Conservation (phyloP, 2,888 invertebrate genomes). For the Xanthostigma xanthostigma region DNA sequence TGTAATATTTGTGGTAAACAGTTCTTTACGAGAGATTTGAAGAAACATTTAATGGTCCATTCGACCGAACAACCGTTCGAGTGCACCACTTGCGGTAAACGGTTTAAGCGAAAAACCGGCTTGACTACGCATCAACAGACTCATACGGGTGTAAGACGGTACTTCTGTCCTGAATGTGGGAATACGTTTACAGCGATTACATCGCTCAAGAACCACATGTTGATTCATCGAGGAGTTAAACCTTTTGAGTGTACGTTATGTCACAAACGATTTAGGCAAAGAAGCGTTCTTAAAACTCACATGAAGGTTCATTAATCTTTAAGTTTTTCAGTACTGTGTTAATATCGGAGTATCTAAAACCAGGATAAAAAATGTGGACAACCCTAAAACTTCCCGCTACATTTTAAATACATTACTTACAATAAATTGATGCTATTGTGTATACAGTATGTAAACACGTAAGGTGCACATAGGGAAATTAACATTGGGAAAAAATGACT, state of each 20-base stretch:
- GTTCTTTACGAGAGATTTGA: conserved; percentile 5
- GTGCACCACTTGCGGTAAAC: conserved; percentile 10
- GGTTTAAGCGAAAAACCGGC: conserved; percentile 7
- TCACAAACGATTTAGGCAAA: conserved; percentile 4
- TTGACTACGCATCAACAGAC: conserved; percentile 6
- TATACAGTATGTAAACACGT: no score
- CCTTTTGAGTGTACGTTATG: conserved; percentile 7
- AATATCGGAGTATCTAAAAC: no score
- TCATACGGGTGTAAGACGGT: conserved; percentile 9
- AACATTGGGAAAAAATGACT: no score
- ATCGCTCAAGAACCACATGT: conserved; percentile 5
- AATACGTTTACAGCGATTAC: conserved; percentile 3
- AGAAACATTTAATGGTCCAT: conserved; percentile 9
- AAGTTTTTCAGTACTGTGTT: no score
- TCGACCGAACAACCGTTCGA: conserved; percentile 7
- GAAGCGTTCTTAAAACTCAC: no score
- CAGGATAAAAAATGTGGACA: no score
- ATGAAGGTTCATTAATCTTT: no score
- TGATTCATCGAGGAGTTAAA: conserved; percentile 5
- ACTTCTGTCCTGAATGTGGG: conserved; percentile 5
- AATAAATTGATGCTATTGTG: no score
- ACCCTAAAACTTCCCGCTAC: no score
- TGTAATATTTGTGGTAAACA: conserved; percentile 8
- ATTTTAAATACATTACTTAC: no score
- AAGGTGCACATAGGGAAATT: no score